phyloP scores from a whole-genome alignment of 1,140 invertebrate genomes.

The Nylanderia fulva region DNA sequence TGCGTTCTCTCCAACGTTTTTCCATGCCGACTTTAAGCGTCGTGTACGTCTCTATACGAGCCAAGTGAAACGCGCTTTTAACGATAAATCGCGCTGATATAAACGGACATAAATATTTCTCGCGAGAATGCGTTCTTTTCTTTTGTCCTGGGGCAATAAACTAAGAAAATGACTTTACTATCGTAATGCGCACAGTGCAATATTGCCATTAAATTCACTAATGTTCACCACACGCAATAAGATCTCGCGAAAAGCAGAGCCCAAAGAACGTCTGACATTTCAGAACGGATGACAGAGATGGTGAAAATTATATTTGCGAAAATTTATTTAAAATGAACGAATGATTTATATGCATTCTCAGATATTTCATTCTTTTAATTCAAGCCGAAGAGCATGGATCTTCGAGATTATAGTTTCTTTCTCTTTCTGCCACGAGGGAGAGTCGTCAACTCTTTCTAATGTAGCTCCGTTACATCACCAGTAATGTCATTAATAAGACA shows the following conservation, averaged over 20 bases:
- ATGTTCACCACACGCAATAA: background rate
- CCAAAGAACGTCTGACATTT: background rate
- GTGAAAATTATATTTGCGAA: slow-evolving; percentile 5
- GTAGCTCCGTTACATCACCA: slow-evolving; percentile 31
- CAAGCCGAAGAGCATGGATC: background rate
- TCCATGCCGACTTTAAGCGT: slow-evolving; percentile 8
- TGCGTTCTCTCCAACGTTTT: slow-evolving; percentile 50
- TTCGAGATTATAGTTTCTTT: background rate
- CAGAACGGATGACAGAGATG: background rate
- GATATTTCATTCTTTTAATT: background rate
- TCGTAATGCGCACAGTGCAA: background rate
- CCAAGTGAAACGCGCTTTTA: background rate
- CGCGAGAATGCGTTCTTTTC: background rate
- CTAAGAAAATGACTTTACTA: background rate
- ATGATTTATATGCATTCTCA: slow-evolving; percentile 10
- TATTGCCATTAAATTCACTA: slow-evolving; percentile 3
- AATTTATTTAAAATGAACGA: slow-evolving; percentile 3
- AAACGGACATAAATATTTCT: slow-evolving; percentile 3
- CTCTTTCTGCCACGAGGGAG: background rate
- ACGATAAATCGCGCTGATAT: background rate
- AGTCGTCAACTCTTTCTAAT: slow-evolving; percentile 33
- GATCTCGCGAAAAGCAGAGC: background rate
- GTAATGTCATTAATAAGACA: slow-evolving; percentile 33
- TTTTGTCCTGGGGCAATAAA: background rate
- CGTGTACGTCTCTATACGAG: slow-evolving; percentile 4